Evolutionary conservation across 2,888 invertebrate genomes (phyloP), one percentile per base, ranked within the genome.

Genomic region (Amblyjoppa fuscipennis): DNA sequence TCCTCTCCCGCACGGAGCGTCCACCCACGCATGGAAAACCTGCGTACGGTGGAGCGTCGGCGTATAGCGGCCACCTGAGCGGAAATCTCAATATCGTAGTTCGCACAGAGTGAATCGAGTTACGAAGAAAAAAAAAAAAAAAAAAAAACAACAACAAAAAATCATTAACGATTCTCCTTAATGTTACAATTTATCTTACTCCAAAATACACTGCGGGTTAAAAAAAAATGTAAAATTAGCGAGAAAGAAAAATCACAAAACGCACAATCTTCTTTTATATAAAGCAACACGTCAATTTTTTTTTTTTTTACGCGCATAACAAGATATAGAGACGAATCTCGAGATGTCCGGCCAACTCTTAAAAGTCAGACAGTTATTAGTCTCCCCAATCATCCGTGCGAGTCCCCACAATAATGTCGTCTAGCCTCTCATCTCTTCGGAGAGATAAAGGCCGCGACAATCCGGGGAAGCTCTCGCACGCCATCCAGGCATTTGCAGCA

Each of bases 11-110:
- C 74, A n/a, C 20, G 51, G 20, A 56, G 11, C n/a, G 28, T 75
- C 51, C 20, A n/a, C 81, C 61, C 69, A 59, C 69, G 78, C 70
- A 78, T 41, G n/a, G 34, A 78, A 66, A 70, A 70, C 20, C 69
- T 56, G 31, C 41, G 41, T 41, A 41, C 41, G 41, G 41, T 41
- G 11, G 41, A 41, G 41, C 41, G 41, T 41, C 41, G 41, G 69
- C 70, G 56, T 71, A 56, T 59, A 70, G 70, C 13, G 69, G 25
- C 28, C 41, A 28, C 70, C 16, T 31, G 38, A 49, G 66, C 41
- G n/a, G 16, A 59, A 4, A 25, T 25, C 28, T 3, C 28, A 28
- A 59, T 59, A 59, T 56, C 59, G 11, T 56, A 20, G 20, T 56
- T 11, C 25, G 9, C 7, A 56, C 11, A 51, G 9, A 20, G n/a